Conservation (phyloP, 53 echinoderm and acorn worm species). For the Apostichopus leukothele region DNA sequence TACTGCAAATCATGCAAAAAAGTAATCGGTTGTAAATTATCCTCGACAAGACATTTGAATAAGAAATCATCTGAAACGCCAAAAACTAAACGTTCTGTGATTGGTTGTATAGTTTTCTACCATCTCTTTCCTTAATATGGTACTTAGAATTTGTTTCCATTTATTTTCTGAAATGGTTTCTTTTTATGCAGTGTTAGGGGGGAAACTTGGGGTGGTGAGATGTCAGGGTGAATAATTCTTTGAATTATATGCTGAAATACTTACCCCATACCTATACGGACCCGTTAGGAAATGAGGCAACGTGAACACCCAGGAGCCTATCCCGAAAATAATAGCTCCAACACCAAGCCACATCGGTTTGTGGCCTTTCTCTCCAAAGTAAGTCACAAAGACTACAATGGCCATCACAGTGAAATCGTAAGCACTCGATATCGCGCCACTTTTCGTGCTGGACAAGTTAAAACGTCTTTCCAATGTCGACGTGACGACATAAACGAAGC, state of each 20-base stretch:
- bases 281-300: conserved; percentile 80
- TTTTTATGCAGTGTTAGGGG: too few species aligned
- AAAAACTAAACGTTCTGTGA: too few species aligned
- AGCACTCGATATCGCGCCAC: conserved; percentile 86
- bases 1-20: too few species aligned
- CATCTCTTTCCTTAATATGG: too few species aligned
- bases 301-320: conserved; percentile 76
- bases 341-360: conserved; percentile 86
- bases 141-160: too few species aligned
- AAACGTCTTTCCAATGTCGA: conserved; percentile 89
- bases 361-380: conserved; percentile 86
- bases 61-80: too few species aligned
- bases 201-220: too few species aligned
- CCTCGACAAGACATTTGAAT: too few species aligned
- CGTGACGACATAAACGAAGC: conserved; percentile 88
- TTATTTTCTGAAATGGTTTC: too few species aligned
- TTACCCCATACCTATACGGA: conserved; percentile 58
- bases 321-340: conserved; percentile 72
- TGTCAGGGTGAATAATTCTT: too few species aligned
- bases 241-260: not conserved
- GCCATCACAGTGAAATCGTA: conserved; percentile 90
- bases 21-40: too few species aligned
- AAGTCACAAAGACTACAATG: conserved; percentile 85
- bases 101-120: too few species aligned
- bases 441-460: conserved; percentile 79